Evolutionary conservation across 2,797 vertebrate genomes (phyloP).

Genomic region (Xyrichtys novacula): DNA sequence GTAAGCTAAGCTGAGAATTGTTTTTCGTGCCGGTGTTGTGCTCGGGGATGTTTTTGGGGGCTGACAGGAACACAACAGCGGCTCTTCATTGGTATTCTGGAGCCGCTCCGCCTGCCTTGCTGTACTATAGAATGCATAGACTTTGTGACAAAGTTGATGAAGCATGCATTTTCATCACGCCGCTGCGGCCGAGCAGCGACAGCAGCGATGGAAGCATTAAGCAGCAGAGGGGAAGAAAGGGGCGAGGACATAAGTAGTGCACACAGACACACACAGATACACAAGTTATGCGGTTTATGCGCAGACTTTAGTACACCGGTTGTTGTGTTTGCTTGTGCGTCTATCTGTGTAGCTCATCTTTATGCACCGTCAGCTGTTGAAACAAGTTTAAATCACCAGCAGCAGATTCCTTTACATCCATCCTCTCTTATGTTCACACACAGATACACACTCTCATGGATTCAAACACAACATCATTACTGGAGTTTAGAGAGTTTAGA

Average conservation of each 20-base stretch:
- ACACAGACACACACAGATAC: conserved; percentile 2
- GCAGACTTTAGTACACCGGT: conserved; percentile 7
- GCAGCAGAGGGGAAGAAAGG: conserved; percentile 16
- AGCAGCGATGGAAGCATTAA: conserved; percentile 35
- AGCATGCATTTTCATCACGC: conserved; percentile 70
- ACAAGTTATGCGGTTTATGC: conserved; percentile 18
- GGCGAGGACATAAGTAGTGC: conserved; percentile 23
- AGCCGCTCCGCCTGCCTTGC: conserved; percentile 40
- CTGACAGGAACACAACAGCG: conserved; percentile 47
- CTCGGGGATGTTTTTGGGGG: conserved; percentile 46
- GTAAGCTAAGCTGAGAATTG: conserved; percentile 39
- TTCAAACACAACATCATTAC: background rate
- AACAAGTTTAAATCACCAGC: background rate
- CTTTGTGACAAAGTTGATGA: conserved; percentile 79
- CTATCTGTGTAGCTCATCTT: background rate
- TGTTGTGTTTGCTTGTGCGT: conserved; percentile 12
- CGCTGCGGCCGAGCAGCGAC: conserved; percentile 33
- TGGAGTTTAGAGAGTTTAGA: too few species aligned
- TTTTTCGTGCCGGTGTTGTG: conserved; percentile 30
- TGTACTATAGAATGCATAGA: conserved; percentile 71
- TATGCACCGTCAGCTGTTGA: background rate
- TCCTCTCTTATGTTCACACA: background rate
- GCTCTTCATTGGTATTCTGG: conserved; percentile 66
- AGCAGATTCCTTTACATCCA: background rate
- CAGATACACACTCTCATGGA: background rate